A percentile compares a stretch with the other conserved stretches of the same genome.
phyloP scores from a whole-genome alignment of 2,888 invertebrate genomes.

The Tortricodes alternella region DNA sequence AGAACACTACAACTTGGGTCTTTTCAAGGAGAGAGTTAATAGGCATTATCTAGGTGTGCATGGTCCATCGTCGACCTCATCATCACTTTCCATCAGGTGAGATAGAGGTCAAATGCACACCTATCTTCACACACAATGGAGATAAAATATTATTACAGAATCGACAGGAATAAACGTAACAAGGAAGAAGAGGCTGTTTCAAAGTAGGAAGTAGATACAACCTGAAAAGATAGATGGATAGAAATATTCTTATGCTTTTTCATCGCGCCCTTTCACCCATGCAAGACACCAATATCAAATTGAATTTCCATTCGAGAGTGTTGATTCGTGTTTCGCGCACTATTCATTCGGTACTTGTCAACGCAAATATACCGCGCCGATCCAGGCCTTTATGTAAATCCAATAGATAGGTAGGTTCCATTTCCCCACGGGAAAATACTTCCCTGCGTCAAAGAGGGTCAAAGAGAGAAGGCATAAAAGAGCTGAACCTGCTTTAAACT shows the following conservation, averaged over 20 bases:
- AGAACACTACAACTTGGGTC: too few species aligned
- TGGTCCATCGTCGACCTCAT: too few species aligned
- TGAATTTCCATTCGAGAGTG: constrained; percentile 20
- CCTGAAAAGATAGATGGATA: not conserved
- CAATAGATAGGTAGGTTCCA: constrained; percentile 25
- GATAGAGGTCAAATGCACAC: too few species aligned
- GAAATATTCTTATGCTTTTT: not conserved
- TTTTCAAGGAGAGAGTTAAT: too few species aligned
- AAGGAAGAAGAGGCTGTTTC: too few species aligned
- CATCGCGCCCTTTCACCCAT: not conserved
- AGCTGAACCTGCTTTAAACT: not conserved
- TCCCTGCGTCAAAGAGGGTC: constrained; percentile 21
- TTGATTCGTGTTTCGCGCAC: constrained; percentile 29
- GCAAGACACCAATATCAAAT: constrained; percentile 14
- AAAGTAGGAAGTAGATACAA: too few species aligned
- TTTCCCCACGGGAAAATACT: constrained; percentile 26
- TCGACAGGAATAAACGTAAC: too few species aligned
- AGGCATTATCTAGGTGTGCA: too few species aligned
- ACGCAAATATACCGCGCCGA: constrained; percentile 23
- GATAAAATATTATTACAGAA: too few species aligned
- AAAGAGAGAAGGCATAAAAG: constrained; percentile 21
- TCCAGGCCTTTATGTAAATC: constrained; percentile 26
- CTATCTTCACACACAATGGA: too few species aligned
- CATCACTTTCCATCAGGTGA: too few species aligned
- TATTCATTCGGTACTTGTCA: constrained; percentile 29